Percentiles rank a stretch among this genome's conserved stretches.
Evolutionary conservation across 2,797 vertebrate genomes (phyloP).

Genomic region (Notamacropus eugenii): DNA sequence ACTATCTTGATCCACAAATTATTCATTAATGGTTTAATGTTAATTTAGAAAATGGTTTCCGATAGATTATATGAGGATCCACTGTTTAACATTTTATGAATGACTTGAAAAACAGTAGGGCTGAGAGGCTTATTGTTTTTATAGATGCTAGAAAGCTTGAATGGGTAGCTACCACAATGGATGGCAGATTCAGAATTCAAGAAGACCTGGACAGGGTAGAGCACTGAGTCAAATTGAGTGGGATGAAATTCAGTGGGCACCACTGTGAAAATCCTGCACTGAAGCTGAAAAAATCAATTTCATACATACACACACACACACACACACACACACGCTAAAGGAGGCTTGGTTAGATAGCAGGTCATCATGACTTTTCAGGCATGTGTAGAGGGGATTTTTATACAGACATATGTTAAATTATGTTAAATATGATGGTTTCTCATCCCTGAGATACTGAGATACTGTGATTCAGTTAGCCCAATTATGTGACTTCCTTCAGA

Average conservation of each 20-base stretch:
- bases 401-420: neutral
- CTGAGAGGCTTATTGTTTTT: neutral
- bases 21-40: neutral
- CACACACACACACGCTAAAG: neutral
- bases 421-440: too few relatives aligned
- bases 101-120: neutral
- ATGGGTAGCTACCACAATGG: neutral
- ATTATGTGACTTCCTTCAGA: neutral
- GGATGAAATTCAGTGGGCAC: neutral
- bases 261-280: neutral
- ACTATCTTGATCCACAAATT: neutral
- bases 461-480: neutral
- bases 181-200: neutral
- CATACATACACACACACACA: too few relatives aligned
- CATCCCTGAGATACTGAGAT: neutral
- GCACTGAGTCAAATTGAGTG: neutral
- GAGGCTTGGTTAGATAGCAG: neutral
- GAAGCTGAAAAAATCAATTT: neutral
- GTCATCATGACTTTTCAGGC: neutral
- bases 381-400: neutral
- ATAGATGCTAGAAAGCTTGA: neutral
- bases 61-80: neutral
- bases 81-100: neutral
- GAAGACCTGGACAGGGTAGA: neutral
- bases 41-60: neutral